Percentiles rank a stretch among this genome's conserved stretches.
These are phyloP conservation scores for Eristalis tenax DNA, from an alignment of 2,888 invertebrate species.

Conservation along the genomic window DNA sequence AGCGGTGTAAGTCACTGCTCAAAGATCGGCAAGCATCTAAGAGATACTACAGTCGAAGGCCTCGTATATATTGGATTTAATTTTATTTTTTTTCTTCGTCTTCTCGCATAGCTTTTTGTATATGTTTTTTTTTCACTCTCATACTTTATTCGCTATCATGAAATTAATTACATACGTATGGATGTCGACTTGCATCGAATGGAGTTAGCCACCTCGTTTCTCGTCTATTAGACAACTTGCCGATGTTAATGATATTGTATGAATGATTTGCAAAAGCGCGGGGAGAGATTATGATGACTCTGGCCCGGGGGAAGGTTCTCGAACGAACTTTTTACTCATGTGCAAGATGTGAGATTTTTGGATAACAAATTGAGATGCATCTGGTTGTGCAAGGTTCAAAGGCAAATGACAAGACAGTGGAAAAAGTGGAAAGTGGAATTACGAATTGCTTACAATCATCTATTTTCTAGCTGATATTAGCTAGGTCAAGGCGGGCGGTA, in stretches of 20 bases:
- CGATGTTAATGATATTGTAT: background rate
- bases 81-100: slow-evolving; percentile 14
- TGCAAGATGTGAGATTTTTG: background rate
- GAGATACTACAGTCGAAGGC: slow-evolving; percentile 51
- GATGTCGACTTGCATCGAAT: slow-evolving; percentile 53
- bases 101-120: slow-evolving; percentile 14
- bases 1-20: slow-evolving; percentile 51
- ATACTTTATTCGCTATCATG: slow-evolving; percentile 46
- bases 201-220: slow-evolving; percentile 47
- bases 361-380: background rate
- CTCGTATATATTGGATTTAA: slow-evolving; percentile 67
- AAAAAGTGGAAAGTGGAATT: background rate
- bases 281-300: background rate
- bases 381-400: background rate
- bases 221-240: background rate
- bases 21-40: slow-evolving; percentile 68
- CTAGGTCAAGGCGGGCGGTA: too few relatives aligned
- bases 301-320: background rate
- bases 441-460: too few relatives aligned
- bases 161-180: slow-evolving; percentile 55
- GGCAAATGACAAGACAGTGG: too few relatives aligned
- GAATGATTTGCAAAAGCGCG: background rate
- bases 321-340: background rate
- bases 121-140: background rate
- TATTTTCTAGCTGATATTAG: too few relatives aligned